Evolutionary conservation across 2,113 vertebrate species (phyloP), one percentile per base, ranked within the genome.

Genomic region (Panthera tigris): DNA sequence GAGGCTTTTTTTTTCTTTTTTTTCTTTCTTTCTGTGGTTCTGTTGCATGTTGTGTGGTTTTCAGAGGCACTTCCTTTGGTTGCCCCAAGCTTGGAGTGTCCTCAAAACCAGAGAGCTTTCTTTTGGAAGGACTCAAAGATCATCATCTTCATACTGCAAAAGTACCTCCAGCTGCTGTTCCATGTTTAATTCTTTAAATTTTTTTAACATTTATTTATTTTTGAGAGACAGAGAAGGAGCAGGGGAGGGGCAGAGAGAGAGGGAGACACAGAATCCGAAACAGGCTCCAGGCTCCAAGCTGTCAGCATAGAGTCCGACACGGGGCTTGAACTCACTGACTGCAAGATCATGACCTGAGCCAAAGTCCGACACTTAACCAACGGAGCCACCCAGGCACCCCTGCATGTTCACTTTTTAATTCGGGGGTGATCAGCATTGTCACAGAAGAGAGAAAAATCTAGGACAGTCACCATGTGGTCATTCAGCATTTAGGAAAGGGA

Each of bases 41-140:
- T 21, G 4, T 45, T 65, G 78, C 89, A 48, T 87, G 94, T 55
- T 73, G 63, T 96, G 94, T 87, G 94, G 96, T 96, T 96, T 96
- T 91, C 23, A 50, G 80, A 80, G 91, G 45, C 23, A 96, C 89
- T 97, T 97, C 92, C 87, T 92, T 50, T 74, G 97, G 86, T 65
- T 94, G 68, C 87, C 82, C 89, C 33, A 41, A 92, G 82, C 15
- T 7, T 33, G 86, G 68, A 9, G 66, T 80, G 84, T 89, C 83
- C 61, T 89, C 52, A 61, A 85, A 85, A 81, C 65, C 48, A 74
- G 69, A 86, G 45, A 45, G 52, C 78, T 83, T 71, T 89, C 82
- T 95, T 73, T 63, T 8, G 41, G 88, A 63, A 79, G 92, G 33
- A 9, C 63, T 66, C 31, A 4, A 45, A 87, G 89, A 86, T 71